phyloP scores from a whole-genome alignment of 2,113 vertebrate genomes.

The Zapus hudsonius region DNA sequence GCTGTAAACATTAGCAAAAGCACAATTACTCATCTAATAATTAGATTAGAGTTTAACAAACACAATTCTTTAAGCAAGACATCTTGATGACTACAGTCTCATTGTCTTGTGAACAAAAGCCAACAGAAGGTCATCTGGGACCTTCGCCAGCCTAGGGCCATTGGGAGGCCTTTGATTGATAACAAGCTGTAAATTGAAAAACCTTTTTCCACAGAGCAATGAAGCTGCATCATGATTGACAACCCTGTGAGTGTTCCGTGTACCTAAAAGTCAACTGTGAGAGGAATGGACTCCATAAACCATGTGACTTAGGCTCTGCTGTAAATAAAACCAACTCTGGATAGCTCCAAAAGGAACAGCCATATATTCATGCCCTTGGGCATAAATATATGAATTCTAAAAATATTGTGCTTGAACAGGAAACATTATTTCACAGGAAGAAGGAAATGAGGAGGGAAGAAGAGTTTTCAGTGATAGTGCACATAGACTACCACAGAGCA shows the following conservation, averaged over 20 bases:
- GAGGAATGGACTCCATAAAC: no score
- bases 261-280: background rate
- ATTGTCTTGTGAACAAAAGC: background rate
- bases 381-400: no score
- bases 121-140: background rate
- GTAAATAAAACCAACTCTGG: no score
- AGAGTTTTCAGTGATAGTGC: no score
- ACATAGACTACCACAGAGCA: no score
- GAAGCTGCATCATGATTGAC: background rate
- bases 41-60: background rate
- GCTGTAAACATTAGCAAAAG: conserved; percentile 28
- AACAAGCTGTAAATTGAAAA: background rate
- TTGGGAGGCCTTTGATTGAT: background rate
- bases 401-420: no score
- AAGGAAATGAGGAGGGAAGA: no score
- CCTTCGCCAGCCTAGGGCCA: background rate
- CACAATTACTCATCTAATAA: background rate
- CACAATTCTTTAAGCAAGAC: background rate
- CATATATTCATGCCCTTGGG: no score
- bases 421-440: no score
- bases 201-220: background rate
- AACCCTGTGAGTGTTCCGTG: background rate
- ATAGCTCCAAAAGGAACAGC: no score
- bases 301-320: no score
- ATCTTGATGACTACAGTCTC: background rate